Evolutionary conservation across 2,113 vertebrate genomes (phyloP), one percentile per base, ranked within the genome.

Genomic region (Donacobius atricapilla): DNA sequence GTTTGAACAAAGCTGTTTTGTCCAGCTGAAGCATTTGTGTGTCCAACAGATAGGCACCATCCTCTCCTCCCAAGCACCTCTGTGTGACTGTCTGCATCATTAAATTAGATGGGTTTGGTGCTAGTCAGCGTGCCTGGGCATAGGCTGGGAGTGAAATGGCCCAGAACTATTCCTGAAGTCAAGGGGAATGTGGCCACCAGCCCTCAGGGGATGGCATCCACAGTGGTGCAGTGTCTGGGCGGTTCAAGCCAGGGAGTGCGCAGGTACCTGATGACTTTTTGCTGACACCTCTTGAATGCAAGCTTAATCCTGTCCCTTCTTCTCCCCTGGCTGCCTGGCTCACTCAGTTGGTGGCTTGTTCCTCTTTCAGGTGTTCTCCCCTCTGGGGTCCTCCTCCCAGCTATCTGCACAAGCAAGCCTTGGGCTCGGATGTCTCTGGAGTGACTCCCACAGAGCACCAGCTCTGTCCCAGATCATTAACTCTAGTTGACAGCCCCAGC

Each of bases 381-480:
- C 28, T 35, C 31, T 22, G 13, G 28, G 31, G 14, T 18, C 17
- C 58, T 83, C 30, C 22, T 50, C 16, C 21, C 24, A 25, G 27
- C n/a, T 77, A 8, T 16, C 13, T 24, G 87, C n/a, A n/a, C 42
- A 50, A 0, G 0, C 50, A 25, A 2, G 28, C 28, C 42, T 14
- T 1, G 1, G 28, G 19, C 44, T 91, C 1, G 0, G 21, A 14
- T 83, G 48, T 28, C 86, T 93, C 76, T 90, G 35, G 47, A 0
- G 0, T 47, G 37, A 75, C 21, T 78, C 40, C 73, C 68, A 31
- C 51, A 66, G 51, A 66, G 35, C 51, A 53, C 22, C 64, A 50
- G 35, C 58, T 50, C 54, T 54, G 95, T 93, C 51, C 27, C 86
- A 78, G 76, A 54, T 94, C 95, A 95, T 97, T 96, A 95, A 89